Conservation (phyloP, 1,140 invertebrate species). For the Vanessa atalanta region DNA sequence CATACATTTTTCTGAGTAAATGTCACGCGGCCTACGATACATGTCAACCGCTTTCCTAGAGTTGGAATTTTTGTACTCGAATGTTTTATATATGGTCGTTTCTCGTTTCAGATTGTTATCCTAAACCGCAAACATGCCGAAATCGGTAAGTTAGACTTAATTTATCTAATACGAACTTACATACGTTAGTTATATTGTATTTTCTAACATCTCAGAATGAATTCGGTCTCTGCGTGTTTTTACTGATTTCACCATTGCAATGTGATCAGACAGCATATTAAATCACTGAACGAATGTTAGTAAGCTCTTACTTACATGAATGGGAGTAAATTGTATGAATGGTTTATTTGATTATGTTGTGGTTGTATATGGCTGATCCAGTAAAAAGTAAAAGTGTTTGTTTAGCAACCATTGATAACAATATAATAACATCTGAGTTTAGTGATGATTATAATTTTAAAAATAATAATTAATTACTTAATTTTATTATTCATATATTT, state of each 20-base stretch:
- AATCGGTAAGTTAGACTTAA: conserved; percentile 69
- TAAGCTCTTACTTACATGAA: conserved; percentile 26
- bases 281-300: conserved; percentile 50
- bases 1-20: conserved; percentile 52
- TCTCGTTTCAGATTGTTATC: conserved; percentile 73
- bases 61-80: conserved; percentile 45
- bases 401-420: conserved; percentile 43
- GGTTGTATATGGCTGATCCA: conserved; percentile 28
- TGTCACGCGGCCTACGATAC: conserved; percentile 53
- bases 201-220: conserved; percentile 30
- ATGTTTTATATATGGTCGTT: conserved; percentile 38
- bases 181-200: conserved; percentile 9
- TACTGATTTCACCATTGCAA: conserved; percentile 72
- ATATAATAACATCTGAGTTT: conserved; percentile 42
- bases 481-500: no score
- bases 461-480: background rate
- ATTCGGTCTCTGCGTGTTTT: conserved; percentile 47
- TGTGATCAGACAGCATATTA: conserved; percentile 63
- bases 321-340: conserved; percentile 33
- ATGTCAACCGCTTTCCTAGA: conserved; percentile 45
- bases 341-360: conserved; percentile 9
- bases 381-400: conserved; percentile 51
- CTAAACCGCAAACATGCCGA: conserved; percentile 76
- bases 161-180: conserved; percentile 18
- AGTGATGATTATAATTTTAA: conserved; percentile 25